Evolutionary conservation across 2,888 invertebrate species (phyloP), one percentile per base, ranked within the genome.

Genomic region (Linnaemya vulpina): DNA sequence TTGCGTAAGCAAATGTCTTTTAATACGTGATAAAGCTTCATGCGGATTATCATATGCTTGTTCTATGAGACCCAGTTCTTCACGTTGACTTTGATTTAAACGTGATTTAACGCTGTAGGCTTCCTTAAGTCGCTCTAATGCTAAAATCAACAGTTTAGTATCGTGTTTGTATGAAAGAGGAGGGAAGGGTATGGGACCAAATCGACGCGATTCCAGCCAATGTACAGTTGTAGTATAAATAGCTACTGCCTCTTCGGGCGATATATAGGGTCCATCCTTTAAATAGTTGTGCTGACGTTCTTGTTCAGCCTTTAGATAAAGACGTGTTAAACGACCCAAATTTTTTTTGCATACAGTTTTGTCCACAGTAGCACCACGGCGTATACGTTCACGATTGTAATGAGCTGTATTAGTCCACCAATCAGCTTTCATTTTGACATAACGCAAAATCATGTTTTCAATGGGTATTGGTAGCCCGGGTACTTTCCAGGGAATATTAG

Each of bases 401-500:
- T 99, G 99, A 0, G 99, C 99, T 0, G 99, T 99, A 93, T 99
- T 99, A 0, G 99, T 99, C 99, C 99, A 99, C 99, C 99, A 99
- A 93, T 99, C 99, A 0, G 99, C 99, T 92, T 99, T 99, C 96
- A 99, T 99, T 93, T 99, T 99, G 13, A 99, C 99, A 93, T 99
- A 99, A 77, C 99, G 95, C 81, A 99, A 94, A 89, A 99, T 99
- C 99, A 99, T 99, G 93, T 99, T 99, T 93, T 99, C 99, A 87
- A 99, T 99, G 0, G 99, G 99, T 40, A 98, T 99, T 0, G 99
- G 99, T 7, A 99, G 93, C 4, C 99, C 99, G 1, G 99, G 99
- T 2, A 99, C 98, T 95, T 99, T 99, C 99, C 99, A 99, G 0
- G 99, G 99, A 89, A 99, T 99, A 92, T 99, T 99, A 0, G 99